Evolutionary conservation across 2,113 vertebrate genomes (phyloP).

Genomic region (Kobus ellipsiprymnus): DNA sequence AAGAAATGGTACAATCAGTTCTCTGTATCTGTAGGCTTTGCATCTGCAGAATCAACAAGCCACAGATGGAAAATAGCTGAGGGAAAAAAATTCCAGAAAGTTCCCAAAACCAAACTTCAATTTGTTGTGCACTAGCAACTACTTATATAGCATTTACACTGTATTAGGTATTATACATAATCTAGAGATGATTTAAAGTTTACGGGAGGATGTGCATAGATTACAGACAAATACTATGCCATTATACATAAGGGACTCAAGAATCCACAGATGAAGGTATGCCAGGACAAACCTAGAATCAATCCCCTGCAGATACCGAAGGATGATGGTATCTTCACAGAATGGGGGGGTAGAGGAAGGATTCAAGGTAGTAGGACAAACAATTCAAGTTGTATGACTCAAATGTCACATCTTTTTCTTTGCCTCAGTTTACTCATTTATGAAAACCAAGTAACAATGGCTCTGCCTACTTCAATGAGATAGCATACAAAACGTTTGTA

Average conservation of each 20-base stretch:
- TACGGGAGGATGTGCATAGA: not conserved
- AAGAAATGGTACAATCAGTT: not conserved
- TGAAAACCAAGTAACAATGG: not conserved
- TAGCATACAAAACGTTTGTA: not conserved
- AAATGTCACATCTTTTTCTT: not conserved
- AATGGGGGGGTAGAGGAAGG: not conserved
- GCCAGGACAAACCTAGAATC: not conserved
- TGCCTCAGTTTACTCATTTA: not conserved
- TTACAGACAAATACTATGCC: not conserved
- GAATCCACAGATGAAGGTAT: not conserved
- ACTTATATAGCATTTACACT: not conserved
- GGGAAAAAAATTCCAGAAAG: not conserved
- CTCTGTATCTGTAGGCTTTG: not conserved
- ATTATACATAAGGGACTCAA: not conserved
- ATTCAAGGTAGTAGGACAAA: not conserved
- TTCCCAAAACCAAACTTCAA: not conserved
- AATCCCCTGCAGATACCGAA: not conserved
- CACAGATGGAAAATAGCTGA: not conserved
- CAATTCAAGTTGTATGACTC: not conserved
- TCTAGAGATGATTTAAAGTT: not conserved
- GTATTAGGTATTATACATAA: not conserved
- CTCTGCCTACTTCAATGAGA: not conserved
- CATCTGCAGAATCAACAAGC: not conserved
- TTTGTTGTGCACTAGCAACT: not conserved
- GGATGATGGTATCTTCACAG: not conserved